Conservation (phyloP, 2,797 vertebrate species). For the Adelosebastes latens region DNA sequence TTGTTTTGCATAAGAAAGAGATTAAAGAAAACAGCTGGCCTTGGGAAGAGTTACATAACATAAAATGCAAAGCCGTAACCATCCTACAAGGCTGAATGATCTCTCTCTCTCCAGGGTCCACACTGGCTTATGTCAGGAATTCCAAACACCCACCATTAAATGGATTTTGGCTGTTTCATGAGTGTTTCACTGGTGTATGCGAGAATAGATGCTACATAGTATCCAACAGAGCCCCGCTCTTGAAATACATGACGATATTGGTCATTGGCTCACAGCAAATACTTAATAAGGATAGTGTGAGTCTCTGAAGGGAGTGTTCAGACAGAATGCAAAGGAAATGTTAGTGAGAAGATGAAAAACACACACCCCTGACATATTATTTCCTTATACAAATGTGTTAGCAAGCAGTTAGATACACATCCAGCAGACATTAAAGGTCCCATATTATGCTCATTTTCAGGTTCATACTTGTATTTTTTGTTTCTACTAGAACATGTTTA, state of each 20-base stretch:
- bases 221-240: neutral
- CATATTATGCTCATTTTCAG: too few species aligned
- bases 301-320: neutral
- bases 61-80: conserved; percentile 17
- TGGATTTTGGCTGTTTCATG: conserved; percentile 19
- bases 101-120: neutral
- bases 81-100: conserved; percentile 23
- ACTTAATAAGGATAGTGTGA: neutral
- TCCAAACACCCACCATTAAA: conserved; percentile 31
- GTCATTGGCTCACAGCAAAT: neutral
- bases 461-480: too few species aligned
- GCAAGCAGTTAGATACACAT: neutral
- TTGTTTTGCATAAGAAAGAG: conserved; percentile 32
- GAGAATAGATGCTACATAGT: neutral
- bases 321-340: neutral
- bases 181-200: neutral
- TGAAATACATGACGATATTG: conserved; percentile 3
- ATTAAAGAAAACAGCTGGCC: conserved; percentile 31
- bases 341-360: neutral
- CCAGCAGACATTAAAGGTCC: neutral
- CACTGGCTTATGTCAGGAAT: conserved; percentile 23
- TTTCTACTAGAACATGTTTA: too few species aligned
- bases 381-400: neutral
- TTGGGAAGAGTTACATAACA: conserved; percentile 35
- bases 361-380: neutral